Percentiles rank a stretch among this genome's conserved stretches.
Evolutionary conservation across 1,140 invertebrate genomes (phyloP).

Genomic region (Chymomyza costata): DNA sequence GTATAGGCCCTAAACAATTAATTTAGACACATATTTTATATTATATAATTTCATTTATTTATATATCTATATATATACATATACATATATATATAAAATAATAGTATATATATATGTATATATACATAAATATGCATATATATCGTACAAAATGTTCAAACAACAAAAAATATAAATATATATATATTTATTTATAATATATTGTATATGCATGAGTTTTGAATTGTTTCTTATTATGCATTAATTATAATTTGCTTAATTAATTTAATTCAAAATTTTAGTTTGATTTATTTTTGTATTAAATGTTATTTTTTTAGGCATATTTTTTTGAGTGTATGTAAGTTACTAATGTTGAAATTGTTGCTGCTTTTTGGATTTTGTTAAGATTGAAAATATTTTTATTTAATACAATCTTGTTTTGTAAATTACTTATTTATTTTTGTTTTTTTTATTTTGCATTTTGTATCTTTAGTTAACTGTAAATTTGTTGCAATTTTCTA

Average conservation of each 20-base stretch:
- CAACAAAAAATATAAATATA: constrained; percentile 45
- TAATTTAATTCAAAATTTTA: constrained; percentile 18
- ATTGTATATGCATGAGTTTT: constrained; percentile 15
- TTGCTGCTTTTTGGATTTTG: too few relatives aligned
- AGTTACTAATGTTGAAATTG: too few relatives aligned
- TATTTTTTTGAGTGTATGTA: too few relatives aligned
- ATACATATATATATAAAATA: constrained; percentile 36
- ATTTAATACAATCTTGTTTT: too few relatives aligned
- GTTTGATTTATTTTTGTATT: too few relatives aligned
- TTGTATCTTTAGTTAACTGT: too few relatives aligned
- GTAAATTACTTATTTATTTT: constrained; percentile 20
- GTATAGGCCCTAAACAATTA: too few relatives aligned
- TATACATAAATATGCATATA: constrained; percentile 20
- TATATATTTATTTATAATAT: constrained; percentile 32
- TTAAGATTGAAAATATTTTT: too few relatives aligned
- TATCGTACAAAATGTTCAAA: constrained; percentile 49
- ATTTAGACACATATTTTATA: too few relatives aligned
- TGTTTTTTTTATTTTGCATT: too few relatives aligned
- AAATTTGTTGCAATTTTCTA: too few relatives aligned
- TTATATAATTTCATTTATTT: constrained; percentile 13
- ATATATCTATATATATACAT: constrained; percentile 43
- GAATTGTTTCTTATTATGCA: constrained; percentile 20
- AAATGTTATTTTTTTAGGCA: too few relatives aligned
- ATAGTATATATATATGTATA: constrained; percentile 34
- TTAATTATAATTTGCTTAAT: constrained; percentile 17